phyloP scores from a whole-genome alignment of 2,797 vertebrate genomes.

The Heliangelus exortis region DNA sequence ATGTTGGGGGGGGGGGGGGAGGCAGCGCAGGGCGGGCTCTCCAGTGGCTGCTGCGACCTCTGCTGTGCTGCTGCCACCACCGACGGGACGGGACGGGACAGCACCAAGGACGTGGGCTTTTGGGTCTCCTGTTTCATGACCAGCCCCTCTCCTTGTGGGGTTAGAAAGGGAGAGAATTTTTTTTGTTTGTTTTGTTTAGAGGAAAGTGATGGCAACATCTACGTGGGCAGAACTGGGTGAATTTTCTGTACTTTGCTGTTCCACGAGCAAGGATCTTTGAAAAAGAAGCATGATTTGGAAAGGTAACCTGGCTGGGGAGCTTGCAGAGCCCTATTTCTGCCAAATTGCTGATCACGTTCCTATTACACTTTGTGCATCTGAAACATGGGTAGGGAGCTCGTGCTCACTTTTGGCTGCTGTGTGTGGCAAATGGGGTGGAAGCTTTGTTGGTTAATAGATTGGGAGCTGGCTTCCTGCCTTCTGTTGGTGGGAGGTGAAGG shows the following conservation, averaged over 20 bases:
- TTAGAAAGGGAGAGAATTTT: neutral
- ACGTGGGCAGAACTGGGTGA: neutral
- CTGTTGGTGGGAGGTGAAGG: neutral
- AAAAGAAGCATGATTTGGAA: neutral
- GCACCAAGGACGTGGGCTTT: neutral
- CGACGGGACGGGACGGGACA: neutral
- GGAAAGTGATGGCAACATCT: neutral
- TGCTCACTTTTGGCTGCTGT: neutral
- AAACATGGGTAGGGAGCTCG: neutral
- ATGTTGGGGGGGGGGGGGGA: too few species aligned
- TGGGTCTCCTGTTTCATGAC: neutral
- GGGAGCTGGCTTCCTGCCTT: neutral
- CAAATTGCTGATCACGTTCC: neutral
- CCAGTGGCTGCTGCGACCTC: conserved; percentile 28
- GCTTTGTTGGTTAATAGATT: neutral
- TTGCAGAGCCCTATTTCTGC: neutral
- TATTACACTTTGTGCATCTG: neutral
- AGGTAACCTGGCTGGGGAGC: neutral
- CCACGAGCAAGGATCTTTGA: neutral
- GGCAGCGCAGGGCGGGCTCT: neutral
- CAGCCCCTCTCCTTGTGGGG: neutral
- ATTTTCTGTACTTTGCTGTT: neutral
- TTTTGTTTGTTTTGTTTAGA: neutral
- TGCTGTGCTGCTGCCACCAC: conserved; percentile 10
- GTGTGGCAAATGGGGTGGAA: neutral